phyloP scores from a whole-genome alignment of 2,888 invertebrate genomes.

The Drosophila barbarae region DNA sequence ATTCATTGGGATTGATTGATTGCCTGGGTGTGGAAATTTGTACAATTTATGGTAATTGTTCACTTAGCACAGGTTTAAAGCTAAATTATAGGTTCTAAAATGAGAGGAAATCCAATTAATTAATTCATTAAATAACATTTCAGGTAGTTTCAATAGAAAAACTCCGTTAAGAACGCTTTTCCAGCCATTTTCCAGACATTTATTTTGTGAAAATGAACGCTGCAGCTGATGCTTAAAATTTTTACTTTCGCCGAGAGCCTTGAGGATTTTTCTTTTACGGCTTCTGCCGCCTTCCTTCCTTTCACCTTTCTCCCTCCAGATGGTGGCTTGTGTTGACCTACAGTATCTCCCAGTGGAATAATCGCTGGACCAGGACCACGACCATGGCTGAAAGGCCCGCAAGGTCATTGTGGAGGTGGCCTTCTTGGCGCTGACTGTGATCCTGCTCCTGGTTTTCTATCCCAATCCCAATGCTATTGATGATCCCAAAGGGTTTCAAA shows the following conservation, averaged over 20 bases:
- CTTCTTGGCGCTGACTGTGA: too few species aligned
- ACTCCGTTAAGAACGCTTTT: background rate
- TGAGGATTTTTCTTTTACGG: slow-evolving; percentile 25
- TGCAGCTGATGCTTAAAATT: background rate
- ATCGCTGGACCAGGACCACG: slow-evolving; percentile 17
- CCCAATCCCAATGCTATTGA: background rate
- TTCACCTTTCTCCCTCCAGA: background rate
- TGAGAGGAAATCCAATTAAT: too few species aligned
- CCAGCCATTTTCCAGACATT: background rate
- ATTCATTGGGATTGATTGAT: background rate
- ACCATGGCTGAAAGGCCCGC: background rate
- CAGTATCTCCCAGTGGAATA: slow-evolving; percentile 24
- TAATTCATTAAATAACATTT: background rate
- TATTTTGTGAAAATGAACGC: background rate
- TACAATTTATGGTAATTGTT: slow-evolving; percentile 2
- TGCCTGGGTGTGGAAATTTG: slow-evolving; percentile 1
- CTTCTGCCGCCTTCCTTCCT: slow-evolving; percentile 13
- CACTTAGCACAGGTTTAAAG: background rate
- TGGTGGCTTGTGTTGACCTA: slow-evolving; percentile 17
- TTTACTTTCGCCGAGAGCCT: slow-evolving; percentile 17
- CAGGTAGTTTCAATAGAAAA: background rate
- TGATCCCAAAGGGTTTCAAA: slow-evolving; percentile 35
- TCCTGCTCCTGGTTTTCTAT: background rate
- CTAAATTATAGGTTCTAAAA: too few species aligned
- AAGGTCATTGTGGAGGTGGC: slow-evolving; percentile 33